phyloP scores from a whole-genome alignment of 2,797 vertebrate genomes.

The Sarcoramphus papa region DNA sequence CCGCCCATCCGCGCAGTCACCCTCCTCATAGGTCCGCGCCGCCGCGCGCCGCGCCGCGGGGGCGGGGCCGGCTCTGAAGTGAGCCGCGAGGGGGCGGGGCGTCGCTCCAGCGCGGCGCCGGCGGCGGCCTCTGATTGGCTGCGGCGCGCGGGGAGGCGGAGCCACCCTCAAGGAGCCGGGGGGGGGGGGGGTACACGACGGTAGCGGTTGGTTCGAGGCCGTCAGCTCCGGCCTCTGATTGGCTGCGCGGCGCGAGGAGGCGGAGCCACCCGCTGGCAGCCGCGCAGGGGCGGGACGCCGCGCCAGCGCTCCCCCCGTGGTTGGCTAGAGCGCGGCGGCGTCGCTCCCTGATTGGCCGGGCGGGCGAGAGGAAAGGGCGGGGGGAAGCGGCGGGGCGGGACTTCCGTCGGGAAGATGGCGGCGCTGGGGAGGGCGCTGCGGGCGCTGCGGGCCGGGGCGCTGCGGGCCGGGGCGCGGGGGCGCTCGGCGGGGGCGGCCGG shows the following conservation, averaged over 20 bases:
- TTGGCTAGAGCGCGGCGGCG: neutral
- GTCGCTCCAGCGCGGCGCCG: neutral
- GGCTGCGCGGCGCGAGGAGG: too few species aligned
- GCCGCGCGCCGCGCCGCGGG: neutral
- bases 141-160: neutral
- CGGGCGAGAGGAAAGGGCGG: neutral
- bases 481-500: neutral
- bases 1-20: neutral
- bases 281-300: neutral
- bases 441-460: neutral
- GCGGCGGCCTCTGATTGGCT: neutral
- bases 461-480: neutral
- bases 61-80: neutral
- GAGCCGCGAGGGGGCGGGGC: neutral
- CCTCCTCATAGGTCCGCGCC: neutral
- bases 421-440: neutral
- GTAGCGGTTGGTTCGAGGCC: too few species aligned
- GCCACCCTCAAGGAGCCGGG: neutral
- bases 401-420: neutral
- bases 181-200: too few species aligned
- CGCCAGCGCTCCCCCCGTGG: neutral
- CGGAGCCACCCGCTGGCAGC: too few species aligned
- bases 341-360: neutral
- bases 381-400: neutral
- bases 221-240: too few species aligned